Base-by-base conservation (phyloP, 2,888 invertebrate genomes). In the Thyatira batis region DNA sequence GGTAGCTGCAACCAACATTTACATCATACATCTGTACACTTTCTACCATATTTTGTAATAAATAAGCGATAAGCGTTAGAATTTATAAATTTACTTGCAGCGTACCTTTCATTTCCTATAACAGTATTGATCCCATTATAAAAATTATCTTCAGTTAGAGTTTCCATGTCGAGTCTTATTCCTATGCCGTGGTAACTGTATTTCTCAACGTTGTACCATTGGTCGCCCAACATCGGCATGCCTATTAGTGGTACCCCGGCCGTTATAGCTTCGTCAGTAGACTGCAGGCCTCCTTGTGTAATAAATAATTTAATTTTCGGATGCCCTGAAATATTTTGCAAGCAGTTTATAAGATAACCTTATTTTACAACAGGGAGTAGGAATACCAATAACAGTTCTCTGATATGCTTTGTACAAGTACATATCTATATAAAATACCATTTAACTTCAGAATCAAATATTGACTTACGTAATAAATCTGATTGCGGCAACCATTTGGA, bases 221-320 rank as follows among this genome's bases (percentile, higher is more conserved):
- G 92, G 56, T 93, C 92, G 1, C 73, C 85, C 11, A 87, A 58
- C 68, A 92, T 81, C 0, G 91, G 90, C 10, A 92, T 64, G 5
- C 83, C 88, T 0, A 92, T 58, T 0, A 92, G 60, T 0, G 92
- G 91, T 0, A 90, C 84, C 30, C 82, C 83, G 10, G 85, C 84
- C 8, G 72, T 67, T 11, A 92, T 84, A 0, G 91, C 80, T 68
- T 92, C 92, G 49, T 91, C 89, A 1, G 88, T 81, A 0, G 92
- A 92, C 58, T 92, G 92, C 1, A 91, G 57, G 1, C 92, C 92
- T 50, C 85, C 88, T 82, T 92, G 92, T 0, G 88, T 90, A 44
- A 92, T 79, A 45, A 92, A 93, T 0, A 89, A 55, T 58, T 92
- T 92, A 0, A 92, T 57, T 49, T 92, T 93, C 10, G 85, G 82